These are phyloP conservation scores for Rhabdomys dilectus DNA, from an alignment of 2,113 vertebrate genomes.

Conservation along the genomic window DNA sequence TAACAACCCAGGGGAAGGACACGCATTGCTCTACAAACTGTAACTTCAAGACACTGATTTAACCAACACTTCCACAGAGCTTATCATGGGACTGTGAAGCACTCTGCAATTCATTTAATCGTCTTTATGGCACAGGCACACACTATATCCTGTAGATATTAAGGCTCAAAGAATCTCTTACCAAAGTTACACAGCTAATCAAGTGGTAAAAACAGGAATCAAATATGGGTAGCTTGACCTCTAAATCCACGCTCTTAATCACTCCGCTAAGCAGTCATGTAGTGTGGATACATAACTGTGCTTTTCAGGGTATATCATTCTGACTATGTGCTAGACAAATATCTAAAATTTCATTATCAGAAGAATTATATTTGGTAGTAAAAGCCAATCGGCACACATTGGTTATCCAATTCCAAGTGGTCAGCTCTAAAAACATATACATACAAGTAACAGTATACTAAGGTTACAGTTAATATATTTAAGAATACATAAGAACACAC, in stretches of 20 bases:
- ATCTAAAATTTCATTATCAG: conserved; percentile 20
- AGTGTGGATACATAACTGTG: background rate
- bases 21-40: background rate
- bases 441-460: background rate
- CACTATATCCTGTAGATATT: background rate
- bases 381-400: background rate
- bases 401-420: background rate
- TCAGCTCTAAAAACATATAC: background rate
- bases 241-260: background rate
- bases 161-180: background rate
- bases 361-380: background rate
- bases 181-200: background rate
- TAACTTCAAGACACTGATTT: background rate
- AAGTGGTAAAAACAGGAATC: background rate
- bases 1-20: background rate
- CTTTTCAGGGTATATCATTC: background rate
- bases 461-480: background rate
- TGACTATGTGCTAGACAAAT: background rate
- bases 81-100: background rate
- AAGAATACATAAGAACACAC: background rate
- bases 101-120: background rate
- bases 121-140: background rate
- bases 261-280: background rate
- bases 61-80: background rate
- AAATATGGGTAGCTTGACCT: background rate